These are phyloP conservation scores for Acanthis flammea DNA, from an alignment of 2,797 vertebrate genomes.

Conservation along the genomic window DNA sequence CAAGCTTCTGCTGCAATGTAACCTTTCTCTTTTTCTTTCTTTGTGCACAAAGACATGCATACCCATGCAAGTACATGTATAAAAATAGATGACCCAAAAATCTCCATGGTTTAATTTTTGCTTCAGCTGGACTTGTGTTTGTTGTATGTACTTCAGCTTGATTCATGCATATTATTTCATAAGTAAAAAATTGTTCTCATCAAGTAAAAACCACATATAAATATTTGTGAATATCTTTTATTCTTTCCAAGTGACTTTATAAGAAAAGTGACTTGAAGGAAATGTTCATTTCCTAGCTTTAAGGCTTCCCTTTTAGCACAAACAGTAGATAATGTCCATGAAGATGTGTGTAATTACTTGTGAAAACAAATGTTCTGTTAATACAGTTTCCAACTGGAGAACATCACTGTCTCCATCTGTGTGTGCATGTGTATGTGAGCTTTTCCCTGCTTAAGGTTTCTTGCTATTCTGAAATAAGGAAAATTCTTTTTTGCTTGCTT, in stretches of 20 bases:
- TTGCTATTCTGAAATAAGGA: not conserved
- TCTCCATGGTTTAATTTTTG: not conserved
- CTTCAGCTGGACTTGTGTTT: not conserved
- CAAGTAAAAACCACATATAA: not conserved
- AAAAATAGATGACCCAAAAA: not conserved
- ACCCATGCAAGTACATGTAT: not conserved
- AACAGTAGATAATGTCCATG: not conserved
- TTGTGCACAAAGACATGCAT: not conserved
- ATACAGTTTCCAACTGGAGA: not conserved
- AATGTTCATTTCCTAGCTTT: not conserved
- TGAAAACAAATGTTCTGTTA: not conserved
- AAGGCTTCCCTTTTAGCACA: not conserved
- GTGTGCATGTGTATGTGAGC: not conserved
- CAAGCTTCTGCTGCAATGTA: not conserved
- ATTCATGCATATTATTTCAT: not conserved
- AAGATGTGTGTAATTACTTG: not conserved
- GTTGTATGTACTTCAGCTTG: not conserved
- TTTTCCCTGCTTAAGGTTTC: not conserved
- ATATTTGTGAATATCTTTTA: not conserved
- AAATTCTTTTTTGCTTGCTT: not conserved
- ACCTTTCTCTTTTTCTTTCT: not conserved
- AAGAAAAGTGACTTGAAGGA: not conserved
- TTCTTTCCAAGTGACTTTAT: not conserved
- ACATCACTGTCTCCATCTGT: not conserved
- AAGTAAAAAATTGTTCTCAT: not conserved